These are phyloP conservation scores for Sturmia bella DNA, from an alignment of 2,888 invertebrate species.

Conservation along the genomic window DNA sequence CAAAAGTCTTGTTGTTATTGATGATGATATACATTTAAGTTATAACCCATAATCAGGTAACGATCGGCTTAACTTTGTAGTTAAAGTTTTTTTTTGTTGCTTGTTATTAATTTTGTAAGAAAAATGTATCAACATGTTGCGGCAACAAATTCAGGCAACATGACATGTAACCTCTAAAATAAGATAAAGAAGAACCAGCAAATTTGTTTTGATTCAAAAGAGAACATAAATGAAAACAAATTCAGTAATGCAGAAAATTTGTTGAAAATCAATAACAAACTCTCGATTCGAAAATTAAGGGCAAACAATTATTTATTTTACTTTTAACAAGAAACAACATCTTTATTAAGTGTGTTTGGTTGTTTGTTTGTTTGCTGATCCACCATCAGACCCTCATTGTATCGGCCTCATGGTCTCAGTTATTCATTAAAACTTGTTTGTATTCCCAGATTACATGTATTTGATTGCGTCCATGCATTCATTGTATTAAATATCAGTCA, in stretches of 20 bases:
- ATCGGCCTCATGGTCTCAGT: neutral
- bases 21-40: conserved; percentile 43
- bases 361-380: too few species aligned
- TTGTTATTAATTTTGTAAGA: neutral
- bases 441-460: conserved; percentile 23
- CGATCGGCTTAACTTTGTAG: conserved; percentile 56
- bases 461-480: conserved; percentile 17
- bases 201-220: neutral
- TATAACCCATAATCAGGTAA: conserved; percentile 57
- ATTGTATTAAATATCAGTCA: conserved; percentile 24
- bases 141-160: conserved; percentile 7
- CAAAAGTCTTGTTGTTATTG: conserved; percentile 43
- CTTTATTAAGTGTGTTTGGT: conserved; percentile 33
- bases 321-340: conserved; percentile 56
- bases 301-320: conserved; percentile 51
- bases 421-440: conserved; percentile 44
- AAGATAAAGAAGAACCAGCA: neutral
- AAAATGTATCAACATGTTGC: conserved; percentile 7
- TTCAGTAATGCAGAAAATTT: conserved; percentile 31
- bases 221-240: neutral
- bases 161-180: neutral
- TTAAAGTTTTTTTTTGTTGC: conserved; percentile 23
- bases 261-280: conserved; percentile 61
- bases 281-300: conserved; percentile 19
- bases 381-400: neutral